phyloP scores from a whole-genome alignment of 2,113 vertebrate species.

The Proterorhinus semilunaris region DNA sequence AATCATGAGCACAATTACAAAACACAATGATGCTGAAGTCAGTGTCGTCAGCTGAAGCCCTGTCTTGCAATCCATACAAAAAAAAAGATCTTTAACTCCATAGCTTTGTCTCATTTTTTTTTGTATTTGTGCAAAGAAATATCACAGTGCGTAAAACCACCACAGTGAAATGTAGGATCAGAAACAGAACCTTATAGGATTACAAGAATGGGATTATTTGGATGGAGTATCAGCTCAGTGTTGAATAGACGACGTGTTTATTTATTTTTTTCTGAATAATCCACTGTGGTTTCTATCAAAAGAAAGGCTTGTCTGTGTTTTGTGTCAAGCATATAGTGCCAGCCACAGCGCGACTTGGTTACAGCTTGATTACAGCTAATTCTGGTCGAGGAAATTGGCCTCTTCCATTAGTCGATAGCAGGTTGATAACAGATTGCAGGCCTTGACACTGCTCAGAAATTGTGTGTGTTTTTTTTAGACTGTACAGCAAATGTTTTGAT shows the following conservation, averaged over 20 bases:
- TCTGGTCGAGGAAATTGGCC: constrained; percentile 37
- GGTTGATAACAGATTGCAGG: constrained; percentile 52
- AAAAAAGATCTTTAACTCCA: background rate
- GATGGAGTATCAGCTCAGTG: constrained; percentile 2
- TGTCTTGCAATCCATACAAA: background rate
- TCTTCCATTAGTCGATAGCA: constrained; percentile 26
- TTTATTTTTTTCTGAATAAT: constrained; percentile 15
- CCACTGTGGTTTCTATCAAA: constrained; percentile 2
- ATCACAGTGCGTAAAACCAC: background rate
- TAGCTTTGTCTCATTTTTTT: background rate
- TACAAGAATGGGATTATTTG: constrained; percentile 10
- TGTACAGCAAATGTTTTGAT: constrained; percentile 11
- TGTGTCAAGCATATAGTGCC: constrained; percentile 1
- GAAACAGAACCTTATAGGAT: constrained; percentile 2
- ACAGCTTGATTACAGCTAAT: constrained; percentile 42
- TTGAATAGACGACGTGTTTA: constrained; percentile 19
- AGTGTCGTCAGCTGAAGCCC: too few relatives aligned
- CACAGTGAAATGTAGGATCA: constrained; percentile 1
- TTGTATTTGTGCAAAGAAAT: background rate
- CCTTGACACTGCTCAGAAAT: constrained; percentile 41
- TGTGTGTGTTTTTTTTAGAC: constrained; percentile 24
- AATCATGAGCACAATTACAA: too few relatives aligned
- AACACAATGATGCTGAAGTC: too few relatives aligned
- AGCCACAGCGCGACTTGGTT: constrained; percentile 34
- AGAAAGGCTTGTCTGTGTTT: background rate